phyloP scores from a whole-genome alignment of 2,888 invertebrate genomes.

The Thymelicus acteon region DNA sequence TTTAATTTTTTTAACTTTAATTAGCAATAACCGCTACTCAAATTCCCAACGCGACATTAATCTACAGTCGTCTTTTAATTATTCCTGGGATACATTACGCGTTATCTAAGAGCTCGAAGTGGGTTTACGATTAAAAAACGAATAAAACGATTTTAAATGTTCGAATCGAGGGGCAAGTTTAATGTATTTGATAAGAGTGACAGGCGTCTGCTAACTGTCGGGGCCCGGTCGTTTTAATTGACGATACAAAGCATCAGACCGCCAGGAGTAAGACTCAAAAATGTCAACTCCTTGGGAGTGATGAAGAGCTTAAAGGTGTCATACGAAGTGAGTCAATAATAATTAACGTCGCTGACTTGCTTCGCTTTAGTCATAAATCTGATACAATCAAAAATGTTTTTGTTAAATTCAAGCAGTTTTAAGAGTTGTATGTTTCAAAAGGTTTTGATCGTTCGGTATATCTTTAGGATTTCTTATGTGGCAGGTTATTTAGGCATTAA shows the following conservation, averaged over 20 bases:
- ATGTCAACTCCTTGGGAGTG: slow-evolving; percentile 60
- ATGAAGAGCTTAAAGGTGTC: slow-evolving; percentile 44
- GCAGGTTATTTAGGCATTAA: too few species aligned
- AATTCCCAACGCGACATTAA: slow-evolving; percentile 47
- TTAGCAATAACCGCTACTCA: slow-evolving; percentile 66
- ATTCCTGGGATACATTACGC: slow-evolving; percentile 76
- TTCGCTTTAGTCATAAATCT: neutral
- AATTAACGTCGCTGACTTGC: slow-evolving; percentile 42
- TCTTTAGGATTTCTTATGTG: too few species aligned
- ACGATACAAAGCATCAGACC: slow-evolving; percentile 68
- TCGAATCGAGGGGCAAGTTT: slow-evolving; percentile 76
- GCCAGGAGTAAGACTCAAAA: slow-evolving; percentile 53
- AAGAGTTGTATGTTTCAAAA: too few species aligned
- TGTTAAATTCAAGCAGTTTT: too few species aligned
- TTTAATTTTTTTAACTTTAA: slow-evolving; percentile 54
- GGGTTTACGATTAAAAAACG: slow-evolving; percentile 66
- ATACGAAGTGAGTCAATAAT: slow-evolving; percentile 29
- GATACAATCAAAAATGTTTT: neutral
- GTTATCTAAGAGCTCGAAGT: slow-evolving; percentile 72
- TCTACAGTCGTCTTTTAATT: slow-evolving; percentile 66
- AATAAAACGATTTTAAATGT: slow-evolving; percentile 64
- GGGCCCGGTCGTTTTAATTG: slow-evolving; percentile 75
- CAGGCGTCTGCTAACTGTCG: slow-evolving; percentile 80
- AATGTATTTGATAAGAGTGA: slow-evolving; percentile 84
- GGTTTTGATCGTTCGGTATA: too few species aligned